Percentiles rank a stretch among this genome's conserved stretches.
Conservation (phyloP, 2,888 invertebrate genomes). For the Ormia ochracea region DNA sequence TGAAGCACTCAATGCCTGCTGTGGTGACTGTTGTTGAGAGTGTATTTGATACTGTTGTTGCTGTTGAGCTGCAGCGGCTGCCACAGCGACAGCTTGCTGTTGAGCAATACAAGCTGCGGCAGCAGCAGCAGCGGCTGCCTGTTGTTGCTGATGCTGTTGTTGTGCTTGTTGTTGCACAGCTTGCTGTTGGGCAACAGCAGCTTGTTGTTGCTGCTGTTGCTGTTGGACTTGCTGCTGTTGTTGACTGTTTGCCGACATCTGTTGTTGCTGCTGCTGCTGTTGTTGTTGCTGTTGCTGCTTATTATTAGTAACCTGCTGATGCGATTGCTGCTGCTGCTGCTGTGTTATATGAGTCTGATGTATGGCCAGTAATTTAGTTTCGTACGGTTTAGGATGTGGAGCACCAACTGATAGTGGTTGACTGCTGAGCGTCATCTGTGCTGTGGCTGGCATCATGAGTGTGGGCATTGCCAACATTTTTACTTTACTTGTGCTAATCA, state of each 20-base stretch:
- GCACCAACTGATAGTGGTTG: constrained; percentile 76
- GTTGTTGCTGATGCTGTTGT: constrained; percentile 65
- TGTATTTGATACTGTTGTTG: constrained; percentile 76
- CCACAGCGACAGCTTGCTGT: constrained; percentile 70
- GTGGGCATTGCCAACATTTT: constrained; percentile 78
- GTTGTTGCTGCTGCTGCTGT: constrained; percentile 65
- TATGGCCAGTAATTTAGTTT: constrained; percentile 77
- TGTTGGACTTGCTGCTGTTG: constrained; percentile 65
- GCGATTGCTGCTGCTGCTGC: constrained; percentile 71
- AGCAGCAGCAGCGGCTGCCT: constrained; percentile 69
- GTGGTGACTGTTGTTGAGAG: constrained; percentile 77
- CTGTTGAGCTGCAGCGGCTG: constrained; percentile 64
- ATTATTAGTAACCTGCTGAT: constrained; percentile 71
- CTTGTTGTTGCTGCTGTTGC: constrained; percentile 64
- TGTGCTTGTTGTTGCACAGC: constrained; percentile 68
- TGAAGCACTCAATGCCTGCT: constrained; percentile 74
- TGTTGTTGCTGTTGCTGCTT: constrained; percentile 68
- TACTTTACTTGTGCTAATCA: constrained; percentile 49
- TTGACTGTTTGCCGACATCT: constrained; percentile 70
- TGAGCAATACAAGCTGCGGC: constrained; percentile 72
- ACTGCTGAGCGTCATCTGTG: constrained; percentile 77
- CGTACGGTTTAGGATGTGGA: constrained; percentile 76
- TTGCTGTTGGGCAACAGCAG: constrained; percentile 69
- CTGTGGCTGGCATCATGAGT: constrained; percentile 78
- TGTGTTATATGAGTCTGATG: constrained; percentile 76